Base-by-base conservation (phyloP, 2,113 vertebrate species). In the Gnathonemus longibarbis region DNA sequence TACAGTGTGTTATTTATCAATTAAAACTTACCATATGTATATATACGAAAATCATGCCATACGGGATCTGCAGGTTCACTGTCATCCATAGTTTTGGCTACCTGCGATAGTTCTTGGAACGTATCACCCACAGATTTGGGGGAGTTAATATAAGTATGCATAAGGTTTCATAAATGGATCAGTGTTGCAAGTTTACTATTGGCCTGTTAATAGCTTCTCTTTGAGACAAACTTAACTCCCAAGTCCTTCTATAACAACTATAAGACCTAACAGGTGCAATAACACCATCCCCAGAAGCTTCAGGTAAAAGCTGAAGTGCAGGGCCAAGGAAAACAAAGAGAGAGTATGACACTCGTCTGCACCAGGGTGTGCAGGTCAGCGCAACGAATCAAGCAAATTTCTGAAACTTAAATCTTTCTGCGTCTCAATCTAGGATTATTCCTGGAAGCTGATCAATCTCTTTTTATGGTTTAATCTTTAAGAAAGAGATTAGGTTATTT, bases 401-500 rank as follows among this genome's bases (percentile, higher is more conserved):
- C 91, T 92, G 93, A 91, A 93, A 95, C 95, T 94, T 94, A 91
- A 93, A 94, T 92, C 92, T 93, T 89, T 84, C 93, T 91, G 93
- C 87, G 90, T 94, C 91, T 94, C 92, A 92, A 96, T 96, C 94
- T 95, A 92, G 94, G 94, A 96, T 96, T 96, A 96, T 94, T 93
- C 93, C 88, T 90, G 89, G 88, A 91, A 93, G 92, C 92, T 92
- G 93, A 96, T 96, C 94, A 93, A 95, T 95, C 94, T 95, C 24
- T 94, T 94, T 95, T 96, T 95, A 94, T 92, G 94, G 93, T 96
- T 95, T 95, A 95, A 96, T 96, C 95, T 94, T 95, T 95, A 94
- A 94, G 95, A 94, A 94, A 96, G 94, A 94, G 94, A 96, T 93
- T 94, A 93, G 95, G 96, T 96, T 96, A 95, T 95, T 96, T 96